Conservation (phyloP, 1,140 invertebrate species). For the Halotydeus destructor region DNA sequence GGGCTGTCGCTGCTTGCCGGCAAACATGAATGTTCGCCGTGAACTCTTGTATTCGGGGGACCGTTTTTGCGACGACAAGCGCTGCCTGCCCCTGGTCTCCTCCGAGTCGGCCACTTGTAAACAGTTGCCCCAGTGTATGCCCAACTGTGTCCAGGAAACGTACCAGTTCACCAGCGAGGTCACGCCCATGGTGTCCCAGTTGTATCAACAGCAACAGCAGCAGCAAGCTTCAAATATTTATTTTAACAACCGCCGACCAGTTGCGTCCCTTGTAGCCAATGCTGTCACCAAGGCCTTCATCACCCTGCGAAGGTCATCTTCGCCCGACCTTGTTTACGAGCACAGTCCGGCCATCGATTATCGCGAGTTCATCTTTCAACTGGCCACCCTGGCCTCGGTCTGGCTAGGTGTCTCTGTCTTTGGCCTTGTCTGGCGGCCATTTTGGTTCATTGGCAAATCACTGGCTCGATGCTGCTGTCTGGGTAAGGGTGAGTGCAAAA, state of each 20-base stretch:
- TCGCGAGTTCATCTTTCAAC: slow-evolving; percentile 3
- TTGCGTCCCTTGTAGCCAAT: background rate
- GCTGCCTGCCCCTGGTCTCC: background rate
- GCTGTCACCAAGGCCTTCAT: background rate
- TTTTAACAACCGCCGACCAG: background rate
- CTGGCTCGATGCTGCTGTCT: too few species aligned
- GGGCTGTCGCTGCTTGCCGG: slow-evolving; percentile 3
- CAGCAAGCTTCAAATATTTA: background rate
- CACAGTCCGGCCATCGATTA: background rate
- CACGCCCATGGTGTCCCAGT: too few species aligned
- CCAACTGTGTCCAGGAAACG: background rate
- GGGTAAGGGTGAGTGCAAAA: too few species aligned
- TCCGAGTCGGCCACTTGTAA: background rate
- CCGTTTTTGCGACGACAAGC: background rate
- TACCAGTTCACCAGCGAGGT: slow-evolving; percentile 3
- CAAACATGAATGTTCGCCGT: background rate
- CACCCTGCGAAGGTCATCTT: slow-evolving; percentile 4
- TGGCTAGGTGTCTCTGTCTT: slow-evolving; percentile 5
- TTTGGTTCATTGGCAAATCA: slow-evolving; percentile 4
- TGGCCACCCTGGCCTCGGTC: slow-evolving; percentile 1
- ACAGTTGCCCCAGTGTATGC: background rate
- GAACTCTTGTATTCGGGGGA: background rate
- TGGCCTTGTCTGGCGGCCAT: slow-evolving; percentile 2
- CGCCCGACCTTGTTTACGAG: slow-evolving; percentile 2
- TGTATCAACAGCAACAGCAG: background rate